Percentiles rank a stretch among this genome's conserved stretches.
Conservation (phyloP, 1,140 invertebrate species). For the Listronotus bonariensis region DNA sequence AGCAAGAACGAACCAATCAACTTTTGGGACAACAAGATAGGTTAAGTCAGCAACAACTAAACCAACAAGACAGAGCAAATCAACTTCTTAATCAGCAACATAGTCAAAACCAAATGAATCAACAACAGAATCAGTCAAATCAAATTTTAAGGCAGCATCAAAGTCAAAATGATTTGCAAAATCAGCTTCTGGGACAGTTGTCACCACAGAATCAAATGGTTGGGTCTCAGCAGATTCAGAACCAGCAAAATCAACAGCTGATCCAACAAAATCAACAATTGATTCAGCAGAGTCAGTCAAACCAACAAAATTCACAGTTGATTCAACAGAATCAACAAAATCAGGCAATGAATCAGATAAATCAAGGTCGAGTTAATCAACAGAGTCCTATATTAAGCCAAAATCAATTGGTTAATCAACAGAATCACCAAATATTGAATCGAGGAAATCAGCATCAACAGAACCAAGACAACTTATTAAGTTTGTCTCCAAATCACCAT, state of each 20-base stretch:
- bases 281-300: background rate
- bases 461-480: slow-evolving; percentile 13
- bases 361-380: slow-evolving; percentile 23
- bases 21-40: slow-evolving; percentile 23
- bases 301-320: slow-evolving; percentile 50
- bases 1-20: slow-evolving; percentile 22
- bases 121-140: slow-evolving; percentile 42
- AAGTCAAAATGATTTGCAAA: slow-evolving; percentile 48
- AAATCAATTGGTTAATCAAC: slow-evolving; percentile 20
- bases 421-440: slow-evolving; percentile 20
- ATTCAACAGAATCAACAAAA: slow-evolving; percentile 47
- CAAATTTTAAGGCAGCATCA: slow-evolving; percentile 32
- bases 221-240: slow-evolving; percentile 36
- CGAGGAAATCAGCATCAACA: slow-evolving; percentile 11
- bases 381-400: slow-evolving; percentile 36
- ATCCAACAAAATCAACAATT: slow-evolving; percentile 20
- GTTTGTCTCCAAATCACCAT: slow-evolving; percentile 30
- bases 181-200: slow-evolving; percentile 36
- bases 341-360: slow-evolving; percentile 29
- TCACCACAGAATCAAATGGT: slow-evolving; percentile 30
- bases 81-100: slow-evolving; percentile 18
- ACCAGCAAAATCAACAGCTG: slow-evolving; percentile 21
- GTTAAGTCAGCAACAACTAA: slow-evolving; percentile 27
- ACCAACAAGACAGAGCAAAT: slow-evolving; percentile 32
- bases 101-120: slow-evolving; percentile 44